These are phyloP conservation scores for Ceyx melanurus DNA, from an alignment of 2,113 vertebrate genomes.

Conservation along the genomic window DNA sequence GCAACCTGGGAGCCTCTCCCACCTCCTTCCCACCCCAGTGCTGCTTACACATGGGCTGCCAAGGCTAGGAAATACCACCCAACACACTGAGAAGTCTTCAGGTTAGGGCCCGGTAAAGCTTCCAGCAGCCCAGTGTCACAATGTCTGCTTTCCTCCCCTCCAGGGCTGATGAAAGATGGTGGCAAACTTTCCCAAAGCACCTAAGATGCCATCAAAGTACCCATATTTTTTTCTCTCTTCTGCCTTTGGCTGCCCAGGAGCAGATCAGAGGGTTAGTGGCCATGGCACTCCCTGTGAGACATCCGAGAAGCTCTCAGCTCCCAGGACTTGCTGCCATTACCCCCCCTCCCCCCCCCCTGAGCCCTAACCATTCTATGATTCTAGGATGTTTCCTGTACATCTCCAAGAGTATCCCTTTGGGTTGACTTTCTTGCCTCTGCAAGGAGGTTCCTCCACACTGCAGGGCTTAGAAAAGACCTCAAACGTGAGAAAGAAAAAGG, in stretches of 20 bases:
- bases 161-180: neutral
- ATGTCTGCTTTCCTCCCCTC: neutral
- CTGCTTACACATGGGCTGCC: neutral
- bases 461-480: neutral
- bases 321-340: neutral
- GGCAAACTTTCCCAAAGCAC: neutral
- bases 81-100: neutral
- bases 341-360: neutral
- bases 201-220: neutral
- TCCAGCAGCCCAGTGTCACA: neutral
- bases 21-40: neutral
- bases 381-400: neutral
- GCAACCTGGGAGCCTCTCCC: neutral
- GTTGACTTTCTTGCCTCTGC: neutral
- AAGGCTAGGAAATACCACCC: neutral
- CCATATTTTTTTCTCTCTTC: neutral
- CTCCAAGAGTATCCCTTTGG: neutral
- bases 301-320: neutral
- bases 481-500: neutral
- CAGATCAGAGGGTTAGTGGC: neutral
- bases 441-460: neutral
- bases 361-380: neutral
- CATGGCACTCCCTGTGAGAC: rapidly evolving
- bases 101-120: neutral
- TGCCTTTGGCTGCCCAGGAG: neutral